A percentile compares a stretch with the other conserved stretches of the same genome.
Conservation (phyloP, 2,797 vertebrate genomes). For the Chaenodraco wilsoni region DNA sequence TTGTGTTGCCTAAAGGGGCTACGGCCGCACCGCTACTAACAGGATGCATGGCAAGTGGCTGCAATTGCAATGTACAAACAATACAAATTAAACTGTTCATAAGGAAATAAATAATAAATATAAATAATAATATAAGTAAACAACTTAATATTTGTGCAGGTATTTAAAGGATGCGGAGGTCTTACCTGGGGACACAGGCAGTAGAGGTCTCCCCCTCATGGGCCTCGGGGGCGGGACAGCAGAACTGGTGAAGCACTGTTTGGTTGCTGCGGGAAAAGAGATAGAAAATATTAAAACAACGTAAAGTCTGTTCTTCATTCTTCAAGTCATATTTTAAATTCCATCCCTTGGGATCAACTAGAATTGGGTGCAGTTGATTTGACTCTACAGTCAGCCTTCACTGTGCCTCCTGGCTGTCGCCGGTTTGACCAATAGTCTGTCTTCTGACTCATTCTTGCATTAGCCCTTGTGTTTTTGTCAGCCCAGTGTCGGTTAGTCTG, state of each 20-base stretch:
- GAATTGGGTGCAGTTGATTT: not conserved
- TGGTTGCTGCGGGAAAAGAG: conserved; percentile 87
- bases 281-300: not conserved
- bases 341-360: not conserved
- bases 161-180: conserved; percentile 52
- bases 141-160: conserved; percentile 36
- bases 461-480: too few species aligned
- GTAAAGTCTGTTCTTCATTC: not conserved
- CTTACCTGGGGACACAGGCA: conserved; percentile 88
- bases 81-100: conserved; percentile 16
- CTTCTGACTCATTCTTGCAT: not conserved
- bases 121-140: not conserved
- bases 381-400: not conserved
- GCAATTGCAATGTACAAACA: conserved; percentile 49
- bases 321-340: not conserved
- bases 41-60: conserved; percentile 68
- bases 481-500: not conserved
- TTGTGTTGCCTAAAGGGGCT: conserved; percentile 65
- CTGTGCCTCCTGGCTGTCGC: not conserved
- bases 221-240: conserved; percentile 94
- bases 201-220: conserved; percentile 90
- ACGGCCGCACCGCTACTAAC: conserved; percentile 64
- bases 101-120: conserved; percentile 16
- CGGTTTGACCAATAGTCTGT: not conserved
- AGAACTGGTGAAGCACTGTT: conserved; percentile 98